Base-by-base conservation (phyloP, 2,113 vertebrate genomes). In the Gymnorhina tibicen region DNA sequence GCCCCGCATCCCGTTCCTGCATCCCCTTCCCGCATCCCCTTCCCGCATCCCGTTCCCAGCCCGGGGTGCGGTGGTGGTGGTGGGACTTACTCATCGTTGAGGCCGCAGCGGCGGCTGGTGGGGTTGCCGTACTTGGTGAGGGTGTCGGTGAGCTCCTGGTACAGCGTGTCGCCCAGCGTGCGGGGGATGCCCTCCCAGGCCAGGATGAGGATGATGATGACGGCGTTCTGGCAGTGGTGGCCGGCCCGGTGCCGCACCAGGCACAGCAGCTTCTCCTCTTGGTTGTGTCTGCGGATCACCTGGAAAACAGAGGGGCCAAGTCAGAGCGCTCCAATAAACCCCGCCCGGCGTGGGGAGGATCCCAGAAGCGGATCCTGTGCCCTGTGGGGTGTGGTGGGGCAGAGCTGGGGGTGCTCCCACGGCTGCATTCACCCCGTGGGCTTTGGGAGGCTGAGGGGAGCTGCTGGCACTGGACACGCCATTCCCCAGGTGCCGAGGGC, bases 161-260 rank as follows among this genome's bases (percentile, higher is more conserved):
- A 99, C 24, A 99, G 98, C 41, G 98, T 99, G 98, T 99, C 99
- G 4, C 99, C 99, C 30, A 99, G 93, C 26, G 97, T 93, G 69
- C 96, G 98, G 4, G 99, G 98, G 75, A 99, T 99, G 37, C 99
- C 99, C 95, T 99, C 99, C 99, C 99, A 99, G 72, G 99, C 99
- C 98, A 99, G 96, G 95, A 99, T 99, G 89, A 99, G 98, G 93
- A 99, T 99, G 97, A 99, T 98, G 79, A 99, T 99, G 96, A 99
- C 98, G 0, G 99, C 98, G 0, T 99, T 99, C 96, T 98, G 98
- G 97, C 99, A 99, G 97, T 98, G 99, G 98, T 99, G 99, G 67
- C 99, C 99, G 0, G 98, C 98, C 4, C 99, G 99, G 26, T 99
- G 98, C 13, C 99, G 98, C 80, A 99, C 99, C 97, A 99, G 91